phyloP scores from a whole-genome alignment of 2,113 vertebrate species.

The Tyto alba region DNA sequence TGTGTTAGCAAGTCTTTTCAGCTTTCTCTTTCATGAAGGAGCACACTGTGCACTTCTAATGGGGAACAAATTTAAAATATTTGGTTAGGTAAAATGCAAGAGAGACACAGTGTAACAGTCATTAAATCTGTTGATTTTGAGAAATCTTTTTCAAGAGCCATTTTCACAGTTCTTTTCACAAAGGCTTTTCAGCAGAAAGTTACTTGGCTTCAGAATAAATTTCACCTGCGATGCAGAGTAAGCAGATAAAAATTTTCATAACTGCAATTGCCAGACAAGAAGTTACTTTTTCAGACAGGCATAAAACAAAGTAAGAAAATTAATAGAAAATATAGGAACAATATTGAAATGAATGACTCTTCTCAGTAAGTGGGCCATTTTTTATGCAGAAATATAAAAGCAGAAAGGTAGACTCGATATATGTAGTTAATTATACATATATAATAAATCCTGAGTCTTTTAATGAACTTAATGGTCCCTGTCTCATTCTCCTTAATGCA shows the following conservation, averaged over 20 bases:
- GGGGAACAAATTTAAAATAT: neutral
- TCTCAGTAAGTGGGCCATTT: neutral
- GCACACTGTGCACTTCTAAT: neutral
- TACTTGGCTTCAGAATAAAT: neutral
- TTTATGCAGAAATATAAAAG: neutral
- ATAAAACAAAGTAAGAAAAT: neutral
- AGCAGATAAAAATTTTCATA: neutral
- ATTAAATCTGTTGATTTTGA: neutral
- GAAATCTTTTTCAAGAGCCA: neutral
- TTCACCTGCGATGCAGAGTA: neutral
- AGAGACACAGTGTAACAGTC: neutral
- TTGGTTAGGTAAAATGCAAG: neutral
- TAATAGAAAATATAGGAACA: neutral
- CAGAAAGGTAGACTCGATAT: neutral
- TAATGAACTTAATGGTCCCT: neutral
- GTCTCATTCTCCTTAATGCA: neutral
- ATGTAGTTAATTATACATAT: neutral
- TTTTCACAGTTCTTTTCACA: neutral
- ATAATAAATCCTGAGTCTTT: constrained; percentile 9
- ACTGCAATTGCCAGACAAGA: neutral
- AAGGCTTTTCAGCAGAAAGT: neutral
- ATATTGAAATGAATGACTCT: neutral
- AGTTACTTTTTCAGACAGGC: neutral
- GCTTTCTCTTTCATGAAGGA: neutral
- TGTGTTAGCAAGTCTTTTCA: neutral